A percentile compares a stretch with the other conserved stretches of the same genome.
Evolutionary conservation across 2,888 invertebrate species (phyloP).

Genomic region (Griposia aprilina): DNA sequence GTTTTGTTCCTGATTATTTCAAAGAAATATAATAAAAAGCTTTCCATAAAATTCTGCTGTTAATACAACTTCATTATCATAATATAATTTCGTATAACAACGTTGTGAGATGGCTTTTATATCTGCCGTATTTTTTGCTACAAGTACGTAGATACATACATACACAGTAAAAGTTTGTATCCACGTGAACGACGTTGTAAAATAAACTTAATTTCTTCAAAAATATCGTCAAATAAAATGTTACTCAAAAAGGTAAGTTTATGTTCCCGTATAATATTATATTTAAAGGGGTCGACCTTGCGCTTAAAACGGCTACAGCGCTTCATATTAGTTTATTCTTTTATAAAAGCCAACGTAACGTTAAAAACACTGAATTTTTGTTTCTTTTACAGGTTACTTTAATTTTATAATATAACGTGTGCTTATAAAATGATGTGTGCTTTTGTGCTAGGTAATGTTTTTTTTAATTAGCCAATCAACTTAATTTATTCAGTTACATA

Average conservation of each 20-base stretch:
- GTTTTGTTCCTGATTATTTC: background rate
- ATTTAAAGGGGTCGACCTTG: slow-evolving; percentile 35
- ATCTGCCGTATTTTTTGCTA: background rate
- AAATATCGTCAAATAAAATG: slow-evolving; percentile 19
- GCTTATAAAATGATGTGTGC: slow-evolving; percentile 1
- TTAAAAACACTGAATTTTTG: slow-evolving; percentile 10
- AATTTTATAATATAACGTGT: slow-evolving; percentile 1
- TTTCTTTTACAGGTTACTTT: slow-evolving; percentile 16
- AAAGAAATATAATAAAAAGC: background rate
- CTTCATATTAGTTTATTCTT: slow-evolving; percentile 24
- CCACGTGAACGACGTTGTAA: background rate
- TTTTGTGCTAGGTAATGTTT: slow-evolving; percentile 7
- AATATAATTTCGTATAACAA: background rate
- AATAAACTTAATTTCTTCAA: slow-evolving; percentile 19
- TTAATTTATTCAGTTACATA: background rate
- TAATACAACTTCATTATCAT: background rate
- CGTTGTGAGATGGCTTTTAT: background rate
- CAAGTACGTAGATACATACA: background rate
- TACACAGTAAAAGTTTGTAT: background rate
- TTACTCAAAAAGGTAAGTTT: slow-evolving; percentile 29
- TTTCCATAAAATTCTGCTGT: background rate
- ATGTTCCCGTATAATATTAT: slow-evolving; percentile 7
- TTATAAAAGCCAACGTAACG: slow-evolving; percentile 6
- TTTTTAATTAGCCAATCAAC: background rate
- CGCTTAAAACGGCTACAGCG: background rate